A percentile compares a stretch with the other conserved stretches of the same genome.
Evolutionary conservation across 2,797 vertebrate genomes (phyloP).

Genomic region (Cryptoprocta ferox): DNA sequence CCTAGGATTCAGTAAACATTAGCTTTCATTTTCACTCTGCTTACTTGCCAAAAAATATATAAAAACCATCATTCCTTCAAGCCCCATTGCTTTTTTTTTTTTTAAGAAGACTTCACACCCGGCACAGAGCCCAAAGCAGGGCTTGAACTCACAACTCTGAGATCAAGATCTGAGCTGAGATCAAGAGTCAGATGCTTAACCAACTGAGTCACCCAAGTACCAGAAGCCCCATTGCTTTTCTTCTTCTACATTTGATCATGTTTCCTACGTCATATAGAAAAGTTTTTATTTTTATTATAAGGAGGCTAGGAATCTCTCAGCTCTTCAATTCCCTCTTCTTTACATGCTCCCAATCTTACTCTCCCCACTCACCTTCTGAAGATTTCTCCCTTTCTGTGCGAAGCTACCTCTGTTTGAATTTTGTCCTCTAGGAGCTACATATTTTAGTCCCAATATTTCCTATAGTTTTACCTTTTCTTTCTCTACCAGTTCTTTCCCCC

Average conservation of each 20-base stretch:
- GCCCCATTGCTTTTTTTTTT: neutral
- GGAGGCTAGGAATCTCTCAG: neutral
- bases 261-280: neutral
- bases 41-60: neutral
- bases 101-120: too few relatives aligned
- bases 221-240: neutral
- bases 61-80: neutral
- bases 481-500: neutral
- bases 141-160: too few relatives aligned
- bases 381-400: neutral
- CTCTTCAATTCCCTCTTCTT: neutral
- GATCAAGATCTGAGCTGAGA: too few relatives aligned
- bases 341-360: neutral
- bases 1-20: neutral
- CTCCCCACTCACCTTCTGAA: neutral
- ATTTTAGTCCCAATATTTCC: neutral
- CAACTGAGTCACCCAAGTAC: too few relatives aligned
- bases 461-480: neutral
- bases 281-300: neutral
- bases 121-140: too few relatives aligned
- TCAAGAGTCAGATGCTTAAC: too few relatives aligned
- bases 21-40: neutral
- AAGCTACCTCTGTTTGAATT: neutral
- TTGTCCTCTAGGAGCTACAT: neutral
- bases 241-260: neutral